A percentile compares a stretch with the other conserved stretches of the same genome.
Evolutionary conservation across 2,888 invertebrate genomes (phyloP).

Genomic region (Lasioglossum malachurum): DNA sequence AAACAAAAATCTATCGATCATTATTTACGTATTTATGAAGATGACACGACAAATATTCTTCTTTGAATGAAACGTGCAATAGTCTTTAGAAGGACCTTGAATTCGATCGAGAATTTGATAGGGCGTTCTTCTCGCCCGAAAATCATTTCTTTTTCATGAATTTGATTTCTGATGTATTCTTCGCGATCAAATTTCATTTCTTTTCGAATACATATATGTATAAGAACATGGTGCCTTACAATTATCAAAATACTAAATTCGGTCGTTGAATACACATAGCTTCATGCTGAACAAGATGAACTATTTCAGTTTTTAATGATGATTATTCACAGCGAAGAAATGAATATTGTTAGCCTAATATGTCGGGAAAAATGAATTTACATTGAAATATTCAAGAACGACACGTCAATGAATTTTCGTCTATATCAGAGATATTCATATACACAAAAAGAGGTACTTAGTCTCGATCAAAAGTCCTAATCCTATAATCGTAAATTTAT

Average conservation of each 20-base stretch:
- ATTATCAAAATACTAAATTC: conserved; percentile 35
- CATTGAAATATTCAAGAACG: conserved; percentile 34
- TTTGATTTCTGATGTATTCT: conserved; percentile 26
- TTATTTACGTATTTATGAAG: conserved; percentile 7
- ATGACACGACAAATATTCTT: not conserved
- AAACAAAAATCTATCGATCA: conserved; percentile 20
- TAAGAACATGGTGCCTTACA: conserved; percentile 64
- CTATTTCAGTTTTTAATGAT: conserved; percentile 35
- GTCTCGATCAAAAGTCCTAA: conserved; percentile 37
- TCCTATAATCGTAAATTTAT: conserved; percentile 41
- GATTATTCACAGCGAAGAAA: conserved; percentile 34
- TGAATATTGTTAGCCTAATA: conserved; percentile 25
- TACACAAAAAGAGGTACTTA: conserved; percentile 54
- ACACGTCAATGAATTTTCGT: conserved; percentile 51
- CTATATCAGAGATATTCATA: conserved; percentile 34
- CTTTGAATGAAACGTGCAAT: conserved; percentile 18
- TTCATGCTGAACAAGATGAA: conserved; percentile 17
- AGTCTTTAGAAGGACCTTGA: not conserved
- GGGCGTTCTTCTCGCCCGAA: conserved; percentile 21
- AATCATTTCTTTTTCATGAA: conserved; percentile 14
- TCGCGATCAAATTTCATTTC: conserved; percentile 8
- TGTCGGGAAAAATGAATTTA: conserved; percentile 17
- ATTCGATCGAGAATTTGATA: conserved; percentile 17
- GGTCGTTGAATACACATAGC: conserved; percentile 12
- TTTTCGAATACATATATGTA: conserved; percentile 28